These are phyloP conservation scores for Chorisops tibialis DNA, from an alignment of 2,888 invertebrate genomes.

Conservation along the genomic window DNA sequence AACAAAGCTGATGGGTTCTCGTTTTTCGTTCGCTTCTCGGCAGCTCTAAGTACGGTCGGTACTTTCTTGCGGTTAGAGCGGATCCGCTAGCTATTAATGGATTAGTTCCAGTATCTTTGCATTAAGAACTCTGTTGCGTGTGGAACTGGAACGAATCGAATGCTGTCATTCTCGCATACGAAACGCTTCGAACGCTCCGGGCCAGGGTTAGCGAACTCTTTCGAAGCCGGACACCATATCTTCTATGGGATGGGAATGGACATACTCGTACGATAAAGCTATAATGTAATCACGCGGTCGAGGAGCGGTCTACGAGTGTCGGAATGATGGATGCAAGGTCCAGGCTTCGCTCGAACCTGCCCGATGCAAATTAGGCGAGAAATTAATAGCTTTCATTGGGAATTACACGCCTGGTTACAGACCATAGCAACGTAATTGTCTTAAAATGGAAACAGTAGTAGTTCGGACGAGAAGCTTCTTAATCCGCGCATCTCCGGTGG, in stretches of 20 bases:
- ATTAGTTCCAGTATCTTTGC: slow-evolving; percentile 31
- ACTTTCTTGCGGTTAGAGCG: too few relatives aligned
- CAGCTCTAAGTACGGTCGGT: too few relatives aligned
- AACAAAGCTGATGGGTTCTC: neutral
- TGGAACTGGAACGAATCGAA: slow-evolving; percentile 28
- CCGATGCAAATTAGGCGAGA: slow-evolving; percentile 27
- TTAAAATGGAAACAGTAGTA: neutral
- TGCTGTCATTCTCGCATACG: slow-evolving; percentile 22
- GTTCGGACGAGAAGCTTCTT: neutral
- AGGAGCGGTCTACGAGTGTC: too few relatives aligned
- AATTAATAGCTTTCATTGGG: slow-evolving; percentile 20
- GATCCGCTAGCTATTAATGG: slow-evolving; percentile 28
- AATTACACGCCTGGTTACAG: slow-evolving; percentile 15
- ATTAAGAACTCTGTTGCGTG: slow-evolving; percentile 15
- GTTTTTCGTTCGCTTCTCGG: too few relatives aligned
- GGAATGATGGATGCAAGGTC: too few relatives aligned
- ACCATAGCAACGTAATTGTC: slow-evolving; percentile 1
- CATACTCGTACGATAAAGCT: too few relatives aligned
- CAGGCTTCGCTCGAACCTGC: neutral
- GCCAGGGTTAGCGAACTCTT: slow-evolving; percentile 30
- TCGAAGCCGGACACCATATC: neutral
- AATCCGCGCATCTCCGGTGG: slow-evolving; percentile 18
- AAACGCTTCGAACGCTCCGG: neutral
- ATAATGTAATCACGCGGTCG: too few relatives aligned
- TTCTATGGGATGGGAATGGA: slow-evolving; percentile 9